Base-by-base conservation (phyloP, 2,113 vertebrate genomes). In the Trichechus manatus region DNA sequence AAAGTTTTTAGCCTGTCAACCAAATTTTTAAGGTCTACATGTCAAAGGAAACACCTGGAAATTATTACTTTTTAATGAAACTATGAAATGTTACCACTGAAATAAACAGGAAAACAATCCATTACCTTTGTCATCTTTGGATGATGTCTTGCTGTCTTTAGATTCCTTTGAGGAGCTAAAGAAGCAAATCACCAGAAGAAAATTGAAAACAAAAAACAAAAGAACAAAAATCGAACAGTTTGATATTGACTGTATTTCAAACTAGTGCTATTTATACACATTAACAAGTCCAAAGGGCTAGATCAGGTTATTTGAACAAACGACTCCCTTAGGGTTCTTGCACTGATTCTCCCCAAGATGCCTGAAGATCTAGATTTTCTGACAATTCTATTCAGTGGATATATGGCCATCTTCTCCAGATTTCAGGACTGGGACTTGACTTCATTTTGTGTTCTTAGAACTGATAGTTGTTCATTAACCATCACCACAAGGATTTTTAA, bases 121-220 rank as follows among this genome's bases (percentile, higher is more conserved):
- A 91, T 98, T 99, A 99, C 99, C 99, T 99, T 99, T 99, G 77
- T 99, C 99, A 97, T 99, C 99, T 98, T 99, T 99, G 91, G 98
- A 98, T 42, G 99, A 90, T 94, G 98, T 97, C 99, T 99, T 99
- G 98, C 99, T 99, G 98, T 99, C 99, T 99, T 99, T 98, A 96
- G 98, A 98, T 97, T 99, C 99, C 98, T 99, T 99, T 98, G 99
- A 99, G 96, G 99, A 99, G 98, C 99, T 99, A 99, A 87, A 99
- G 98, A 98, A 99, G 99, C 97, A 99, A 99, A 98, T 99, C 97
- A 98, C 99, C 98, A 98, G 97, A 99, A 99, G 96, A 98, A 98
- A 98, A 98, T 98, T 99, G 98, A 99, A 99, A 98, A 97, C 83
- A 97, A 97, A 97, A 86, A 47, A 86, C 75, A 78, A 87, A 79